These are phyloP conservation scores for Montipora capitata DNA, from an alignment of 92 coral and sea anemone genomes.

Conservation along the genomic window DNA sequence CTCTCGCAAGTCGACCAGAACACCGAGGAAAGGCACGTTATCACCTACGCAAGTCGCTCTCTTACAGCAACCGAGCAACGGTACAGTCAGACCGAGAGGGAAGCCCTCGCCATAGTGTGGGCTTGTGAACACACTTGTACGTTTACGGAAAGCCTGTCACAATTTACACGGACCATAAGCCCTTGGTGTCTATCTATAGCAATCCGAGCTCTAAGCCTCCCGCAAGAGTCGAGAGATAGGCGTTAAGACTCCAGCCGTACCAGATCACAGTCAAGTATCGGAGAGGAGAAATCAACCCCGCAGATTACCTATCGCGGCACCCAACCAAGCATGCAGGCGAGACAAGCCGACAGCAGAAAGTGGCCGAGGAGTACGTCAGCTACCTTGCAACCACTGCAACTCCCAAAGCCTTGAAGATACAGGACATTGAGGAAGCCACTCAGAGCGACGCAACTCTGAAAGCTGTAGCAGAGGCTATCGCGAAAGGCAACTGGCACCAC, in stretches of 20 bases:
- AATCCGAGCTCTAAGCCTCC: slow-evolving; percentile 45
- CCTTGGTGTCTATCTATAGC: slow-evolving; percentile 45
- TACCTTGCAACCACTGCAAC: slow-evolving; percentile 64
- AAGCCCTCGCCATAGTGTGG: no score
- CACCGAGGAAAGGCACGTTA: no score
- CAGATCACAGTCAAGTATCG: slow-evolving; percentile 52
- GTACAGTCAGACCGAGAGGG: slow-evolving; percentile 52
- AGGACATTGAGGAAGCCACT: slow-evolving; percentile 65
- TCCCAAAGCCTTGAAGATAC: slow-evolving; percentile 57
- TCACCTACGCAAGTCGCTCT: no score
- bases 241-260: slow-evolving; percentile 60
- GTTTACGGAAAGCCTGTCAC: slow-evolving; percentile 13
- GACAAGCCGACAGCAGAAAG: slow-evolving; percentile 64
- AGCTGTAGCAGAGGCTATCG: slow-evolving; percentile 61
- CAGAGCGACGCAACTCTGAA: slow-evolving; percentile 62
- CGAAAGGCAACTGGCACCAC: slow-evolving; percentile 64
- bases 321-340: slow-evolving; percentile 42
- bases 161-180: slow-evolving; percentile 72
- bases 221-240: slow-evolving; percentile 68
- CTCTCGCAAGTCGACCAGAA: no score
- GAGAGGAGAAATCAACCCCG: slow-evolving; percentile 48
- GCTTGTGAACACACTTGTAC: no score
- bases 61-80: no score
- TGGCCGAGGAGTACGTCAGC: slow-evolving; percentile 76
- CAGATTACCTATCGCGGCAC: slow-evolving; percentile 68